Evolutionary conservation across 1,140 invertebrate species (phyloP).

Genomic region (Drosophila mojavensis): DNA sequence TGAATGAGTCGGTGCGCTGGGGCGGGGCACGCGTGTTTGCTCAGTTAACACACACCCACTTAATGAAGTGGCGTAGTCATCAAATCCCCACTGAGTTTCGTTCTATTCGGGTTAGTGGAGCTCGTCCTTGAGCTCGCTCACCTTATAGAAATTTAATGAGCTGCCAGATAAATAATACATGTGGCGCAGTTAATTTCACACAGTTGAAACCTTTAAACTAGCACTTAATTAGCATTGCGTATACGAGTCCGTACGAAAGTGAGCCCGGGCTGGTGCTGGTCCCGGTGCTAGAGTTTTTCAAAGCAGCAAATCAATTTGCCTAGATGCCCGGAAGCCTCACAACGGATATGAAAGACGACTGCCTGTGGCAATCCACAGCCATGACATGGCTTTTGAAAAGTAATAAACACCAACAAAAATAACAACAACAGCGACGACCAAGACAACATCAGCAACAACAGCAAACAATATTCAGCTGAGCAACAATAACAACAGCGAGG

Average conservation of each 20-base stretch:
- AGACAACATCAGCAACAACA: slow-evolving; percentile 26
- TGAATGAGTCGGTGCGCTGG: neutral
- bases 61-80: slow-evolving; percentile 6
- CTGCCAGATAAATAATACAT: slow-evolving; percentile 50
- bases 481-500: slow-evolving; percentile 43
- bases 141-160: slow-evolving; percentile 53
- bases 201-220: slow-evolving; percentile 51
- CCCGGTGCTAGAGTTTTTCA: neutral
- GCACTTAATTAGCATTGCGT: slow-evolving; percentile 78
- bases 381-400: slow-evolving; percentile 16
- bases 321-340: slow-evolving; percentile 35
- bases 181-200: slow-evolving; percentile 38
- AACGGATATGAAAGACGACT: slow-evolving; percentile 77
- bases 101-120: slow-evolving; percentile 66
- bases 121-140: slow-evolving; percentile 60
- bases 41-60: slow-evolving; percentile 40
- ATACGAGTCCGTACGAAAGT: slow-evolving; percentile 21
- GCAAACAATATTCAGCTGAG: slow-evolving; percentile 33
- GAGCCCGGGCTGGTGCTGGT: too few relatives aligned
- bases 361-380: slow-evolving; percentile 50
- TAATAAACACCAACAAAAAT: slow-evolving; percentile 18
- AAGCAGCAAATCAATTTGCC: slow-evolving; percentile 70
- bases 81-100: neutral
- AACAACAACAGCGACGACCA: slow-evolving; percentile 3
- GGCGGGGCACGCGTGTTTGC: slow-evolving; percentile 38